Percentiles rank a stretch among this genome's conserved stretches.
Evolutionary conservation across 2,113 vertebrate genomes (phyloP).

Genomic region (Laticauda colubrina): DNA sequence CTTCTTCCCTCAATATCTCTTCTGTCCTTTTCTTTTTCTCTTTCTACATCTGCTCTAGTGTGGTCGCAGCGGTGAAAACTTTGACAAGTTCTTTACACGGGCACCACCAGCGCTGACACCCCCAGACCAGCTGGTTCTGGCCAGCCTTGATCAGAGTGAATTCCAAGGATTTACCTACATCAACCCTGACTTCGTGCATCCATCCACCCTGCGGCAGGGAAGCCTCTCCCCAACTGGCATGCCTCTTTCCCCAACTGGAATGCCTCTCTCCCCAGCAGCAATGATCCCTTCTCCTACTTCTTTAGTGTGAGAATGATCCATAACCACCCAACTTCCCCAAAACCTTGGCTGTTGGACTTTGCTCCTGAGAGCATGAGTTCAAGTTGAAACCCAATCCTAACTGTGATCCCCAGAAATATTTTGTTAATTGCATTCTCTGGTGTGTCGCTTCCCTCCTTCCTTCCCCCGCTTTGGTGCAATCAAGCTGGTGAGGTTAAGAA

Average conservation of each 20-base stretch:
- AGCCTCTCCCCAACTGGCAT: slow-evolving; percentile 51
- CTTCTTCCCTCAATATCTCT: background rate
- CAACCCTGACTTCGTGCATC: slow-evolving; percentile 78
- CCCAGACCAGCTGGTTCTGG: slow-evolving; percentile 84
- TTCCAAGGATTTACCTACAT: slow-evolving; percentile 85
- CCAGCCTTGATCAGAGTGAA: slow-evolving; percentile 86
- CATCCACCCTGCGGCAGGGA: slow-evolving; percentile 40
- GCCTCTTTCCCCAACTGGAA: slow-evolving; percentile 55
- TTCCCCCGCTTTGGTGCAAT: background rate
- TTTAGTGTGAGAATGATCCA: background rate
- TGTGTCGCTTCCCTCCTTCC: slow-evolving; percentile 4
- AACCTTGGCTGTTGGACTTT: slow-evolving; percentile 12
- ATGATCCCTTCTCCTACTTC: slow-evolving; percentile 24
- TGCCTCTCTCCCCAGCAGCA: slow-evolving; percentile 30
- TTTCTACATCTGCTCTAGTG: slow-evolving; percentile 64
- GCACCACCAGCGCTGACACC: slow-evolving; percentile 82
- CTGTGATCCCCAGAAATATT: background rate
- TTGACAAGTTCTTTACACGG: slow-evolving; percentile 89
- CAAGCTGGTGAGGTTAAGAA: background rate
- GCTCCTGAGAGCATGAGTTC: slow-evolving; percentile 17
- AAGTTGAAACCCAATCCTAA: background rate
- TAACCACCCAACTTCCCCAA: background rate
- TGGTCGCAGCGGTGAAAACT: slow-evolving; percentile 86
- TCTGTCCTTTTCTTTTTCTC: background rate
- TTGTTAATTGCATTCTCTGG: slow-evolving; percentile 1